Conservation (phyloP, 1,140 invertebrate species). For the Cotesia vestalis region DNA sequence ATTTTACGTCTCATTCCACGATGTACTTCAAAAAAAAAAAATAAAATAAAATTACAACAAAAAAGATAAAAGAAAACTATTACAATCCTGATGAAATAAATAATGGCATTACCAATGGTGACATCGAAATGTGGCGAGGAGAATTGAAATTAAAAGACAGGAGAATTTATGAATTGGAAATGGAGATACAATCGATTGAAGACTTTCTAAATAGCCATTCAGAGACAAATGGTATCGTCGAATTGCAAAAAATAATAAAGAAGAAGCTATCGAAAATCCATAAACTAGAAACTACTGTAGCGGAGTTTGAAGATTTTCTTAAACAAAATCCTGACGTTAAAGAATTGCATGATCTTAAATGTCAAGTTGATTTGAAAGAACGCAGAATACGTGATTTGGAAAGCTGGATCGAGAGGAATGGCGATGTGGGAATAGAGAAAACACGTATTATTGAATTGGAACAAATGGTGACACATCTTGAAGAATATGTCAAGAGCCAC, state of each 20-base stretch:
- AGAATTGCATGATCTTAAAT: conserved; percentile 52
- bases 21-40: neutral
- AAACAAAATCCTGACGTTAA: conserved; percentile 59
- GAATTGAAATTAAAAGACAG: conserved; percentile 66
- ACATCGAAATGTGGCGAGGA: conserved; percentile 62
- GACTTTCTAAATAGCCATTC: conserved; percentile 67
- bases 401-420: conserved; percentile 53
- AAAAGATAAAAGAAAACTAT: neutral
- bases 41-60: neutral
- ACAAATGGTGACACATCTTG: conserved; percentile 57
- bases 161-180: conserved; percentile 68
- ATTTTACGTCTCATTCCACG: neutral
- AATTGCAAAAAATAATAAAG: conserved; percentile 68
- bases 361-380: conserved; percentile 44
- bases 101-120: conserved; percentile 48
- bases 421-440: conserved; percentile 50
- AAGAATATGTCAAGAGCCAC: conserved; percentile 57
- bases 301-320: conserved; percentile 45
- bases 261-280: conserved; percentile 74
- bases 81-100: neutral
- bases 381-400: conserved; percentile 52
- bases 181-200: conserved; percentile 67
- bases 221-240: conserved; percentile 68
- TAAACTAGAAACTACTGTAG: conserved; percentile 74
- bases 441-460: conserved; percentile 55